Evolutionary conservation across 2,113 vertebrate species (phyloP).

Genomic region (Osmerus mordax): DNA sequence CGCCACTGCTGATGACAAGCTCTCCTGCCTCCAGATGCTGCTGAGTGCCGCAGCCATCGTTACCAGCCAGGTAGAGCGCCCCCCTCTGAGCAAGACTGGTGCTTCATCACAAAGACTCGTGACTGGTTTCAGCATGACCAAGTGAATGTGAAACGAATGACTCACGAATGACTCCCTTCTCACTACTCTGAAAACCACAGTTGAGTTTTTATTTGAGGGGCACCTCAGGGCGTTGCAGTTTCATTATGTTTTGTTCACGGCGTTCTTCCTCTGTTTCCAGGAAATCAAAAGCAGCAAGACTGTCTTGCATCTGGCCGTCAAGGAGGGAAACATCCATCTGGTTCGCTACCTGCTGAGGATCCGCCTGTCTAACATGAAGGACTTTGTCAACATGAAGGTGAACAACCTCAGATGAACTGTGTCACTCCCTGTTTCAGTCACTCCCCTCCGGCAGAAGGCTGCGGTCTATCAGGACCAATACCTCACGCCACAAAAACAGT

Average conservation of each 20-base stretch:
- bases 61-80: constrained; percentile 76
- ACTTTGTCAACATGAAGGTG: constrained; percentile 90
- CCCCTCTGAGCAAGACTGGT: not conserved
- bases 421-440: too few species aligned
- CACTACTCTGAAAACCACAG: not conserved
- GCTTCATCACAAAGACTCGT: too few species aligned
- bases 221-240: constrained; percentile 19
- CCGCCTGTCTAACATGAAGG: constrained; percentile 67
- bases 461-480: too few species aligned
- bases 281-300: constrained; percentile 93
- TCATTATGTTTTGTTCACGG: constrained; percentile 30
- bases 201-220: not conserved
- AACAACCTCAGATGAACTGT: constrained; percentile 25
- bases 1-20: constrained; percentile 61
- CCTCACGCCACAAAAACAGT: too few species aligned
- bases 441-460: too few species aligned
- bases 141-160: too few species aligned
- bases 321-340: constrained; percentile 81
- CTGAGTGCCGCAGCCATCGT: constrained; percentile 73
- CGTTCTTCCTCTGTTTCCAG: constrained; percentile 56
- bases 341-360: constrained; percentile 78
- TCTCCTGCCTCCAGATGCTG: constrained; percentile 76
- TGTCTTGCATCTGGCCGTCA: constrained; percentile 83
- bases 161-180: not conserved
- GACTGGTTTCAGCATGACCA: too few species aligned